Percentiles rank a stretch among this genome's conserved stretches.
Evolutionary conservation across 2,888 invertebrate species (phyloP).

Genomic region (Luperina testacea): DNA sequence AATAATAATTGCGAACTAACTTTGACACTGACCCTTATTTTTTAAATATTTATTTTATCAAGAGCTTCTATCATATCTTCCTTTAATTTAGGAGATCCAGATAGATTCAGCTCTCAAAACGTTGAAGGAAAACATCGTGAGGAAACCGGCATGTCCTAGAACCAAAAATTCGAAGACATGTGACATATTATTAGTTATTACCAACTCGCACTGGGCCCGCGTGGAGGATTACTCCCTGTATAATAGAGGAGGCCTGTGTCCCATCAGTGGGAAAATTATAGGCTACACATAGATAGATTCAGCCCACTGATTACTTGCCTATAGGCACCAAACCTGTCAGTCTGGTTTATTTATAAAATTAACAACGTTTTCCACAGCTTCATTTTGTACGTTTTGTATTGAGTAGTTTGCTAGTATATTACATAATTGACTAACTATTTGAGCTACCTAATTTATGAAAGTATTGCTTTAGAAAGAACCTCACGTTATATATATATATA

Average conservation of each 20-base stretch:
- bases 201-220: background rate
- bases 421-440: constrained; percentile 28
- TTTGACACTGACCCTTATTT: background rate
- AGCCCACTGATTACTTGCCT: background rate
- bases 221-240: background rate
- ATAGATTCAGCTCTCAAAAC: constrained; percentile 2
- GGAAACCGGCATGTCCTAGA: background rate
- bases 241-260: background rate
- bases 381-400: constrained; percentile 23
- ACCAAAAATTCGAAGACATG: background rate
- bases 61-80: background rate
- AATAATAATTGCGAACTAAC: constrained; percentile 26
- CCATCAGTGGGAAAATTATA: background rate
- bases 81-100: constrained; percentile 3
- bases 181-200: background rate
- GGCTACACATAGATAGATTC: constrained; percentile 1
- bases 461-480: constrained; percentile 22
- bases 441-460: constrained; percentile 11
- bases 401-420: constrained; percentile 34
- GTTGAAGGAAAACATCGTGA: background rate
- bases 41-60: background rate
- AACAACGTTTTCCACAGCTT: constrained; percentile 22
- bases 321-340: background rate
- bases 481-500: background rate
- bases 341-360: constrained; percentile 17